Conservation (phyloP, 1,140 invertebrate species). For the Rhagoletis zephyria region DNA sequence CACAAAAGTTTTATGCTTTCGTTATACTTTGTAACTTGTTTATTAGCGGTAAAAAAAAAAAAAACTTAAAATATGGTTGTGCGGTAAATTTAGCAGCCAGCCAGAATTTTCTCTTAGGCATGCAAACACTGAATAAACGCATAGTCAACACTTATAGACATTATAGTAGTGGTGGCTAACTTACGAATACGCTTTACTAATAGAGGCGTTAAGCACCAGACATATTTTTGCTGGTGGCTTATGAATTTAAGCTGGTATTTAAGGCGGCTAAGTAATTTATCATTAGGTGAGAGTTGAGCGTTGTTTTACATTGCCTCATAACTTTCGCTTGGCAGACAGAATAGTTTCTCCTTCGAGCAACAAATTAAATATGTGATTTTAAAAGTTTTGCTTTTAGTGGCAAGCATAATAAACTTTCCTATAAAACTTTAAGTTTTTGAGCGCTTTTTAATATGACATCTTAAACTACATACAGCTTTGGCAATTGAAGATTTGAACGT, state of each 20-base stretch:
- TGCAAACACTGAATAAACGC: not conserved
- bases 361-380: too few relatives aligned
- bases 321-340: too few relatives aligned
- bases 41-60: not conserved
- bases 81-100: not conserved
- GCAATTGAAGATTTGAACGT: too few relatives aligned
- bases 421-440: too few relatives aligned
- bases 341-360: too few relatives aligned
- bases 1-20: constrained; percentile 23
- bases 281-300: too few relatives aligned
- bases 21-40: constrained; percentile 12
- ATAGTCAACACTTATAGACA: not conserved
- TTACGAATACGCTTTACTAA: not conserved
- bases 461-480: too few relatives aligned
- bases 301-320: too few relatives aligned
- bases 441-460: too few relatives aligned
- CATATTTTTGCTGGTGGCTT: not conserved
- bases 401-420: too few relatives aligned
- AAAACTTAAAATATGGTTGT: not conserved
- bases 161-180: not conserved
- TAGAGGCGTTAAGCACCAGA: not conserved
- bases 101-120: not conserved
- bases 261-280: not conserved
- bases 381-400: too few relatives aligned
- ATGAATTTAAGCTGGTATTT: not conserved